Conservation (phyloP, 2,888 invertebrate genomes). For the Unio pictorum region DNA sequence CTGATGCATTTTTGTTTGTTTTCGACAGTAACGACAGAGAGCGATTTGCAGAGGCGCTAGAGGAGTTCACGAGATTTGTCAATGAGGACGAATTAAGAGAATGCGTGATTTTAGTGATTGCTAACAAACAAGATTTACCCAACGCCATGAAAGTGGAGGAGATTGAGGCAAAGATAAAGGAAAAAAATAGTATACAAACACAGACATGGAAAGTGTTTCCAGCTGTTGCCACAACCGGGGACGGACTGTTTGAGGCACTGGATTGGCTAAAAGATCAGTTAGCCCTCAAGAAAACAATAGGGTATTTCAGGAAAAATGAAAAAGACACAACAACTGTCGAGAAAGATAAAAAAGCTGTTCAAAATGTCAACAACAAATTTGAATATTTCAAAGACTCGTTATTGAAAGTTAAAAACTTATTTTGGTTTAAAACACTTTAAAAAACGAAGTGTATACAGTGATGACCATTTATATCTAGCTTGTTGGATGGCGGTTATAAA, state of each 20-base stretch:
- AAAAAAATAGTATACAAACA: not conserved
- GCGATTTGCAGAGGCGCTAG: slow-evolving; percentile 30
- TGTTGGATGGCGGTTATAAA: no score
- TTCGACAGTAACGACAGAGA: slow-evolving; percentile 52
- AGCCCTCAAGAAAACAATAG: no score
- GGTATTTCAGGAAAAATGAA: not conserved
- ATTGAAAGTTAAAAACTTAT: no score
- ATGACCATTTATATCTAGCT: no score
- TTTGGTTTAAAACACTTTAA: no score
- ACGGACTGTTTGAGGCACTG: slow-evolving; percentile 30
- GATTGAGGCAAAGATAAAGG: slow-evolving; percentile 24
- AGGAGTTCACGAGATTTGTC: slow-evolving; percentile 20
- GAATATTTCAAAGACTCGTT: no score
- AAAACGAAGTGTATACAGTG: no score
- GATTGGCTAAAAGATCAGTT: slow-evolving; percentile 27
- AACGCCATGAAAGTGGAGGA: slow-evolving; percentile 31
- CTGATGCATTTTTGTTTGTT: slow-evolving; percentile 44
- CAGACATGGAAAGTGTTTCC: slow-evolving; percentile 25
- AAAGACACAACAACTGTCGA: not conserved
- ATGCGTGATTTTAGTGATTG: slow-evolving; percentile 31
- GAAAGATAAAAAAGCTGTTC: not conserved
- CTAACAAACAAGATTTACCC: slow-evolving; percentile 53
- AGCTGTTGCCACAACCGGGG: slow-evolving; percentile 17
- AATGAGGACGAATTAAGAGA: slow-evolving; percentile 33
- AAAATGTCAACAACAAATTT: no score